A percentile compares a stretch with the other conserved stretches of the same genome.
phyloP scores from a whole-genome alignment of 1,140 invertebrate species.

The Zaprionus vittiger region DNA sequence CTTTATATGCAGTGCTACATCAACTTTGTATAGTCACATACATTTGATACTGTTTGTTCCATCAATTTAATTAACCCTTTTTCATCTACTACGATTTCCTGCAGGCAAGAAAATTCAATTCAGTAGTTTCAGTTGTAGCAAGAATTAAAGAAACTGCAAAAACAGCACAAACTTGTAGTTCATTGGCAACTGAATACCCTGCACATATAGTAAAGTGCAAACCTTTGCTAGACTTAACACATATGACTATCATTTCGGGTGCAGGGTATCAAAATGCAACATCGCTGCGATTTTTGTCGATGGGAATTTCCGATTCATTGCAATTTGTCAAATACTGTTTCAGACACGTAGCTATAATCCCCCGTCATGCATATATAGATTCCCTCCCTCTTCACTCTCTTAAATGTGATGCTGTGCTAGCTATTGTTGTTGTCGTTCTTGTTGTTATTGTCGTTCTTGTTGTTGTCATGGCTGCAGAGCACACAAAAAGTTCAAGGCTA shows the following conservation, averaged over 20 bases:
- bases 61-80: background rate
- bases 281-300: background rate
- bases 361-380: slow-evolving; percentile 18
- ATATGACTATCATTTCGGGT: background rate
- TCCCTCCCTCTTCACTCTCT: background rate
- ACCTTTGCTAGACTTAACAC: background rate
- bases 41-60: background rate
- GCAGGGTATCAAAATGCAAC: slow-evolving; percentile 7
- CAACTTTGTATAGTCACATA: too few species aligned
- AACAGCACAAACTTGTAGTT: background rate
- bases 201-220: background rate
- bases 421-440: slow-evolving; percentile 44
- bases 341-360: slow-evolving; percentile 25
- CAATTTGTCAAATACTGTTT: slow-evolving; percentile 41
- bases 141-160: background rate
- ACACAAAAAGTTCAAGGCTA: slow-evolving; percentile 79
- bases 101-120: background rate
- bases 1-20: too few species aligned
- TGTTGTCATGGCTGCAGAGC: slow-evolving; percentile 42
- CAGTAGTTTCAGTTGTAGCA: background rate
- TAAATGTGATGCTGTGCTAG: slow-evolving; percentile 52
- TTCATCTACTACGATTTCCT: background rate
- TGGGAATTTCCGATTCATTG: slow-evolving; percentile 29
- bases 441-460: slow-evolving; percentile 35
- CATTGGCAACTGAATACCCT: background rate